phyloP scores from a whole-genome alignment of 2,113 vertebrate genomes.

The Circaetus gallicus region DNA sequence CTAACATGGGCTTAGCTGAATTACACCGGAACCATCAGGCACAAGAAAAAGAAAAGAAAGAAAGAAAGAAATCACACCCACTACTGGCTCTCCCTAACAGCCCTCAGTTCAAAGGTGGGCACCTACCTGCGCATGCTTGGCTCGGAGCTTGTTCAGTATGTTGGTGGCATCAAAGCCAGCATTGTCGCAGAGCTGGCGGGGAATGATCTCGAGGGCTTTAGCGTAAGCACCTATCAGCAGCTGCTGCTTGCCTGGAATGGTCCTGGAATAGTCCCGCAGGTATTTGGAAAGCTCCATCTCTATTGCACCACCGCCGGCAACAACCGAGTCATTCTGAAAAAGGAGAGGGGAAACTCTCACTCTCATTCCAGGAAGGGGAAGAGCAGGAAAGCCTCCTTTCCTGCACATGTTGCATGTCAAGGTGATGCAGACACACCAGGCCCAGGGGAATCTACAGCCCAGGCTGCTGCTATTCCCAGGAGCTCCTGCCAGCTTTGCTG shows the following conservation, averaged over 20 bases:
- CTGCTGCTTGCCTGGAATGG: conserved; percentile 97
- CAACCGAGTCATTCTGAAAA: conserved; percentile 89
- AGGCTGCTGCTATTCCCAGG: neutral
- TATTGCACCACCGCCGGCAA: conserved; percentile 92
- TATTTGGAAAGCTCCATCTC: conserved; percentile 98
- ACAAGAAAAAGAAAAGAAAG: too few species aligned
- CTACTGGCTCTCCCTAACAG: accelerated
- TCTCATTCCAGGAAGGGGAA: too few species aligned
- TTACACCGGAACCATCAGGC: accelerated
- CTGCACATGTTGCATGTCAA: accelerated
- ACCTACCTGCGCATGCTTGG: conserved; percentile 93
- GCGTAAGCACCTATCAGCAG: conserved; percentile 94
- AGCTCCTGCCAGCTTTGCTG: neutral
- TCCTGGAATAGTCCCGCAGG: conserved; percentile 92
- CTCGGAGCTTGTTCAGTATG: conserved; percentile 96
- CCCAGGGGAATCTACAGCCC: accelerated
- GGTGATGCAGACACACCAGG: neutral
- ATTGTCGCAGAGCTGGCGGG: conserved; percentile 96
- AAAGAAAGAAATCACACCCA: accelerated
- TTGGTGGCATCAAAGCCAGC: conserved; percentile 99
- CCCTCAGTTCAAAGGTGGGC: accelerated
- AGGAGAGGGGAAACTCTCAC: neutral
- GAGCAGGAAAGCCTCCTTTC: neutral
- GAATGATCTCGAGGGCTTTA: conserved; percentile 95
- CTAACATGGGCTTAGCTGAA: neutral